Percentiles rank a stretch among this genome's conserved stretches.
These are phyloP conservation scores for Phyllotreta cruciferae DNA, from an alignment of 2,888 invertebrate species.

Conservation along the genomic window DNA sequence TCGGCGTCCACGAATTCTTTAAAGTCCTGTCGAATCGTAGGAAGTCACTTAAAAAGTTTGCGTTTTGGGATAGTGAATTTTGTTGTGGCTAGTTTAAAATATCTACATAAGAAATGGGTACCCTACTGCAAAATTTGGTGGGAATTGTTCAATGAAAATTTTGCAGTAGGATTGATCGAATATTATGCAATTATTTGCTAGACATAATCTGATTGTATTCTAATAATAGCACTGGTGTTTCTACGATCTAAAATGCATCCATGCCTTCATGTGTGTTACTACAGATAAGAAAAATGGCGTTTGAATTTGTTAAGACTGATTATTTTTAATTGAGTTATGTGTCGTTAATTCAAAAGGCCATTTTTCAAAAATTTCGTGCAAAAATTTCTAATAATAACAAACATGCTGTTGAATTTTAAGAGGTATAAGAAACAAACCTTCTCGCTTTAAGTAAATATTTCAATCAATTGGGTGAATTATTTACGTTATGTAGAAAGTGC, in stretches of 20 bases:
- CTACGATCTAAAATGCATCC: constrained; percentile 34
- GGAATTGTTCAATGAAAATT: too few relatives aligned
- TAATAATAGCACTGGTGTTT: constrained; percentile 6
- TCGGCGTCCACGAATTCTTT: constrained; percentile 92
- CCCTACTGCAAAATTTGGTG: too few relatives aligned
- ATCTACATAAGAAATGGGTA: too few relatives aligned
- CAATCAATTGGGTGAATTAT: constrained; percentile 5
- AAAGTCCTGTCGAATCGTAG: constrained; percentile 71
- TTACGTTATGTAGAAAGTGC: constrained; percentile 1
- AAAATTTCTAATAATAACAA: constrained; percentile 17
- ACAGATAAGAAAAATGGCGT: constrained; percentile 26
- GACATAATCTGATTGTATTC: neutral
- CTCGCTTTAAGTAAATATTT: constrained; percentile 4
- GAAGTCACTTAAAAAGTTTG: neutral
- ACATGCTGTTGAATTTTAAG: constrained; percentile 19
- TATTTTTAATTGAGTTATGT: neutral
- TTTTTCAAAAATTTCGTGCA: constrained; percentile 20
- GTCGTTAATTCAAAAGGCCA: constrained; percentile 9
- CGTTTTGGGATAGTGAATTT: too few relatives aligned
- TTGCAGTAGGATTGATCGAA: too few relatives aligned
- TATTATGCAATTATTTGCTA: neutral
- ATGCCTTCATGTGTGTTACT: constrained; percentile 39
- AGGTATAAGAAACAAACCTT: constrained; percentile 19
- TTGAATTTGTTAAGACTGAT: constrained; percentile 1
- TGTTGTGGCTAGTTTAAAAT: too few relatives aligned